These are phyloP conservation scores for Bradypus variegatus DNA, from an alignment of 2,797 vertebrate species.

Conservation along the genomic window DNA sequence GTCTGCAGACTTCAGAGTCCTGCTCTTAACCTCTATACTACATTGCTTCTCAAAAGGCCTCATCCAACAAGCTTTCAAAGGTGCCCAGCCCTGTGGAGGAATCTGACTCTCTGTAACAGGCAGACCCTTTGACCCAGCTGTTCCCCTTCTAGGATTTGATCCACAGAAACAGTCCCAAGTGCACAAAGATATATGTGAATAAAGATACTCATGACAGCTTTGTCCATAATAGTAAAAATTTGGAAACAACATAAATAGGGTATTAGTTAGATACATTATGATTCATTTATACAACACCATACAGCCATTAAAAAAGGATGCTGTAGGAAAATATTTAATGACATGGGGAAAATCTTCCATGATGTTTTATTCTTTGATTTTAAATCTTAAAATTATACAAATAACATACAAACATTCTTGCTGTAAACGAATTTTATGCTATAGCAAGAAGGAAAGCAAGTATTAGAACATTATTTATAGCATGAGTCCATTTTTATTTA, in stretches of 20 bases:
- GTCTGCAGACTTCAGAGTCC: not conserved
- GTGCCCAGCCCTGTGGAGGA: not conserved
- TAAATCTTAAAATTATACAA: conserved; percentile 30
- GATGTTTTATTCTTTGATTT: conserved; percentile 14
- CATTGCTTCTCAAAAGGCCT: not conserved
- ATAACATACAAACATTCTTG: conserved; percentile 13
- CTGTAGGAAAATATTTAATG: conserved; percentile 29
- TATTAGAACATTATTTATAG: conserved; percentile 9
- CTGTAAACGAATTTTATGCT: conserved; percentile 5
- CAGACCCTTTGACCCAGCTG: not conserved
- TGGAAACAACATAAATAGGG: not conserved
- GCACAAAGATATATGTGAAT: not conserved
- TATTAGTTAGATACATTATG: not conserved
- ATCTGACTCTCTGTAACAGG: not conserved
- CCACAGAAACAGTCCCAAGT: not conserved
- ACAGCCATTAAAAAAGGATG: not conserved
- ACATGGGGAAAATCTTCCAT: not conserved
- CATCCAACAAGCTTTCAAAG: not conserved
- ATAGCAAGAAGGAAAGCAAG: not conserved
- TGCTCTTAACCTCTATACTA: not conserved
- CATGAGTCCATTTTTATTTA: conserved; percentile 17
- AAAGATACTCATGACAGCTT: not conserved
- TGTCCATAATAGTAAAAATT: not conserved
- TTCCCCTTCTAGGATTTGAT: not conserved
- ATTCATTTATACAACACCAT: not conserved